phyloP scores from a whole-genome alignment of 2,113 vertebrate genomes.

The Chrysemys picta region DNA sequence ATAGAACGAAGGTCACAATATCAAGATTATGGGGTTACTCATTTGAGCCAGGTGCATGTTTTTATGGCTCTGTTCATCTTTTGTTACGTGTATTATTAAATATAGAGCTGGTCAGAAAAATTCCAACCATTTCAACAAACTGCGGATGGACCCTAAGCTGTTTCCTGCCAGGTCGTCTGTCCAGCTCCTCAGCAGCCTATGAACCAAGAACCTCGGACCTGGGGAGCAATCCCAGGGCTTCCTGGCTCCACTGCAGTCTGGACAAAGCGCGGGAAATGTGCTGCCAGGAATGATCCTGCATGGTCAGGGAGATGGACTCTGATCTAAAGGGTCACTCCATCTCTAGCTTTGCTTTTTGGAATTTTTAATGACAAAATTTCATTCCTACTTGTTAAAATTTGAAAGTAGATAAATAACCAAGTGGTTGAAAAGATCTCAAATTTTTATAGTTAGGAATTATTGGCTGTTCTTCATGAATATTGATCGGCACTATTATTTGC shows the following conservation, averaged over 20 bases:
- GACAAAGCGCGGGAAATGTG: neutral
- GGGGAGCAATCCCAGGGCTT: constrained; percentile 37
- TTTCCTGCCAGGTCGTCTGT: neutral
- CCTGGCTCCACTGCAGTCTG: neutral
- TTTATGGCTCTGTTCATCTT: neutral
- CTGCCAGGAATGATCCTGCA: constrained; percentile 11
- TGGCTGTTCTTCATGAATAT: neutral
- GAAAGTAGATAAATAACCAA: neutral
- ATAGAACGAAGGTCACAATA: neutral
- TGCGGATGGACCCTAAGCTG: neutral
- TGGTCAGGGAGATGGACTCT: neutral
- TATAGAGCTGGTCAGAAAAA: neutral
- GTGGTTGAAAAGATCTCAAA: constrained; percentile 2
- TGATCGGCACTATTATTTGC: neutral
- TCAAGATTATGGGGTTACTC: neutral
- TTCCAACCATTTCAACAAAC: neutral
- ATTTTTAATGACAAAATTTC: neutral
- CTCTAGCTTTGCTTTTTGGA: neutral
- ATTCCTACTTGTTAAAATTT: neutral
- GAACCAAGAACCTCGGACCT: neutral
- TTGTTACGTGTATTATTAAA: neutral
- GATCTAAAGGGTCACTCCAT: neutral
- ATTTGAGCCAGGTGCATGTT: neutral
- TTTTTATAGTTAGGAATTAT: constrained; percentile 3
- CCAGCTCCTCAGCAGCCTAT: neutral